Evolutionary conservation across 2,888 invertebrate genomes (phyloP), one percentile per base, ranked within the genome.

Genomic region (Drosophila meridionalis): DNA sequence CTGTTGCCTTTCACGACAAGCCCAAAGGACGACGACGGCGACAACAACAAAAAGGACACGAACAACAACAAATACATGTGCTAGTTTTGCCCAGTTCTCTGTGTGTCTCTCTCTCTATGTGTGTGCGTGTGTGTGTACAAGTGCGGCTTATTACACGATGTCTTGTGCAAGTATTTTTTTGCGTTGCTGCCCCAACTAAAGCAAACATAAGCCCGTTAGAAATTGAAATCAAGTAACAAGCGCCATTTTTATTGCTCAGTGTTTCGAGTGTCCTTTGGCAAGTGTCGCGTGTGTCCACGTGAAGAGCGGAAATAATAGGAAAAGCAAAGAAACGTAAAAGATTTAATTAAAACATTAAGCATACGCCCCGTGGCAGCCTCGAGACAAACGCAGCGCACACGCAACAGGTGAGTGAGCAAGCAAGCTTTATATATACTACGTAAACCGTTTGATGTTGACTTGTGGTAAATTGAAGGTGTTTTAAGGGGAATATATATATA

Each of bases 1-100:
- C 90, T 89, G 83, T 90, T 83, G 87, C 86, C 90, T 78, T 81
- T 73, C 75, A 76, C 73, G 71, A 69, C 69, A 66, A 65, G 30
- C 55, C 52, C 43, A 78, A 63, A 75, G 65, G 64, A 69, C 64
- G 38, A 50, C 57, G 50, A 30, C 56, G 42, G 52, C 52, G 34
- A 32, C 43, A 42, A 59, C 53, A 43, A 45, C 34, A 38, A 47
- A 69, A 73, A 73, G 66, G 56, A 78, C 71, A 59, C 40, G 61
- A 14, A 38, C 38, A 38, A 38, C 38, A 79, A 69, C 66, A 74
- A 64, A 63, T 60, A 69, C 66, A 78, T 69, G 68, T 70, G 70
- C 52, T 64, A 59, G 72, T 48, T 48, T 30, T 66, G 38, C 34
- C 55, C 28, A 42, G 56, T 43, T 8, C 5, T 64, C 43, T 38